These are phyloP conservation scores for Allacma fusca DNA, from an alignment of 2,888 invertebrate genomes.

Conservation along the genomic window DNA sequence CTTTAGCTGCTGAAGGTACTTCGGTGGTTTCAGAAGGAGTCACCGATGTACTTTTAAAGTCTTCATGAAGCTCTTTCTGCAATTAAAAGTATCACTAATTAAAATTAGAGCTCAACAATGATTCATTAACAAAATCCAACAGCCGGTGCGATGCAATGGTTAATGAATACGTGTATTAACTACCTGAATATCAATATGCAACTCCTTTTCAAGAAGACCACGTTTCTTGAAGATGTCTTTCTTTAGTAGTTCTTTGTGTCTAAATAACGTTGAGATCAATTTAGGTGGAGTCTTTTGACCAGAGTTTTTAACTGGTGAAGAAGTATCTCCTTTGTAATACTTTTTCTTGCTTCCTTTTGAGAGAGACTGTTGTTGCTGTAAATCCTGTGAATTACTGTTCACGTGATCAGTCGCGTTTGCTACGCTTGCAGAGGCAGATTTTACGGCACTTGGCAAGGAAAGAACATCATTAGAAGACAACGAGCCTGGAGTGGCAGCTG, in stretches of 20 bases:
- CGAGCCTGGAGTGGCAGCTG: neutral
- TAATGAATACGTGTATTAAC: too few species aligned
- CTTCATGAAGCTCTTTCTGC: constrained; percentile 27
- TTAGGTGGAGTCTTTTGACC: constrained; percentile 35
- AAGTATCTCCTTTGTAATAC: constrained; percentile 9
- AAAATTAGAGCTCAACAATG: neutral
- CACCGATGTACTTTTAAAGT: neutral
- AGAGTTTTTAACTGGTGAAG: constrained; percentile 36
- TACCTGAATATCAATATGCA: constrained; percentile 88
- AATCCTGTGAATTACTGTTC: neutral
- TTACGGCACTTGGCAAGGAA: neutral
- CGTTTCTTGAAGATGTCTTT: constrained; percentile 92
- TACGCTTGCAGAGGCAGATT: neutral
- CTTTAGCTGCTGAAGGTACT: neutral
- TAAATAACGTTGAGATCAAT: constrained; percentile 68
- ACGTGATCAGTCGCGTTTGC: neutral
- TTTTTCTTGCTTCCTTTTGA: constrained; percentile 33
- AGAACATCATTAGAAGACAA: neutral
- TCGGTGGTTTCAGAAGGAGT: neutral
- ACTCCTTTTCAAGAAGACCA: constrained; percentile 84
- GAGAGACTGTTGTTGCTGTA: constrained; percentile 19
- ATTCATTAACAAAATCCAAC: too few species aligned
- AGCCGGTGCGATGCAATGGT: too few species aligned
- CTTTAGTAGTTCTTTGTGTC: constrained; percentile 90
- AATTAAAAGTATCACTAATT: neutral